Evolutionary conservation across 2,113 vertebrate species (phyloP).

Genomic region (Calidris pygmaea): DNA sequence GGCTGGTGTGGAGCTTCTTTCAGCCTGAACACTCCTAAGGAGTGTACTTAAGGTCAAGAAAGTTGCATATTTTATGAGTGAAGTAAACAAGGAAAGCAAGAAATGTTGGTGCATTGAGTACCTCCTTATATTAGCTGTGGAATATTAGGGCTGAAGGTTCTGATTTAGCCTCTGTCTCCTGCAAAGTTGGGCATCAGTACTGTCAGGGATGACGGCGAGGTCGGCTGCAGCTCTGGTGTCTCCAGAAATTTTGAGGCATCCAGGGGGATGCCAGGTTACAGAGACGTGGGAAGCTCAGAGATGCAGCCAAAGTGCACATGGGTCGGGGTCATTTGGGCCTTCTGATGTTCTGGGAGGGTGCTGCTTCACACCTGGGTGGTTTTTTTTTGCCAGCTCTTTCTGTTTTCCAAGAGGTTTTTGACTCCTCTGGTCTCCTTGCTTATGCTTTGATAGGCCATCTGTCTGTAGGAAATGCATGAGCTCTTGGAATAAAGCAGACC

Average conservation of each 20-base stretch:
- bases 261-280: background rate
- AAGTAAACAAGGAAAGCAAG: slow-evolving; percentile 38
- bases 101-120: background rate
- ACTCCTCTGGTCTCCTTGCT: background rate
- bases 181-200: background rate
- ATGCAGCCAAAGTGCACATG: background rate
- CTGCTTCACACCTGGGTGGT: background rate
- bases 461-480: background rate
- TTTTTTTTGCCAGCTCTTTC: background rate
- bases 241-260: background rate
- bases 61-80: slow-evolving; percentile 50
- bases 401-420: background rate
- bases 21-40: slow-evolving; percentile 50
- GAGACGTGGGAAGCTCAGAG: background rate
- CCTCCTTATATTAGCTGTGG: background rate
- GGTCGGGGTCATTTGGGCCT: background rate
- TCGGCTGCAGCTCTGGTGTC: background rate
- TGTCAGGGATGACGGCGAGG: background rate
- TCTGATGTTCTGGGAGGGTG: background rate
- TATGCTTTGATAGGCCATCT: fast-evolving
- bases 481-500: background rate
- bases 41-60: slow-evolving; percentile 62
- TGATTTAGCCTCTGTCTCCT: background rate
- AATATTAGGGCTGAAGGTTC: background rate
- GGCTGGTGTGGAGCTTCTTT: slow-evolving; percentile 20